Percentiles rank a stretch among this genome's conserved stretches.
Conservation (phyloP, 2,113 vertebrate genomes). For the Hypocryptadius cinnamomeus region DNA sequence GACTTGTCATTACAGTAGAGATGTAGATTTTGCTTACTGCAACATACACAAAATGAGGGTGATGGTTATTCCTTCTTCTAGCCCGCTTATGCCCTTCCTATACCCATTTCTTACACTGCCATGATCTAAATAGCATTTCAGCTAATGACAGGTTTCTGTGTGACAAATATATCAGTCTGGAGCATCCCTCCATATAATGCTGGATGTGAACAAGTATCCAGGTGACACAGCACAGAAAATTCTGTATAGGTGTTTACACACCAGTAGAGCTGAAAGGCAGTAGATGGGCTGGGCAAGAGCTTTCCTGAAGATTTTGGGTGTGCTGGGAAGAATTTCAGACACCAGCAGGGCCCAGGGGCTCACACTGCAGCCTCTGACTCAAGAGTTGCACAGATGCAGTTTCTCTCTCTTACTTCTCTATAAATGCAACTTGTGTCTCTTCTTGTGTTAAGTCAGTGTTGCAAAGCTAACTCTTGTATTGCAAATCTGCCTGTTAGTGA, state of each 20-base stretch:
- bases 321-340: not conserved
- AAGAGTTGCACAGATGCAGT: not conserved
- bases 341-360: not conserved
- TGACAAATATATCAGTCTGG: not conserved
- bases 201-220: not conserved
- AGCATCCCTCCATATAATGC: not conserved
- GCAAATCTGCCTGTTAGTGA: not conserved
- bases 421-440: not conserved
- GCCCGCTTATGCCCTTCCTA: not conserved
- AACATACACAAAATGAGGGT: not conserved
- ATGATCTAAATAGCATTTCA: not conserved
- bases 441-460: not conserved
- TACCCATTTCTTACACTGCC: not conserved
- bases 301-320: not conserved
- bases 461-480: not conserved
- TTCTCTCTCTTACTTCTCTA: not conserved
- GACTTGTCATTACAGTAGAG: not conserved
- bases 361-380: not conserved
- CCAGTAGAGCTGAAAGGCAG: not conserved
- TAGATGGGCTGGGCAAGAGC: not conserved
- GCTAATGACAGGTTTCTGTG: not conserved
- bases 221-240: not conserved
- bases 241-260: not conserved
- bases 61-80: not conserved
- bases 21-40: not conserved